These are phyloP conservation scores for Strigamia crassipes DNA, from an alignment of 2,888 invertebrate genomes.

Conservation along the genomic window DNA sequence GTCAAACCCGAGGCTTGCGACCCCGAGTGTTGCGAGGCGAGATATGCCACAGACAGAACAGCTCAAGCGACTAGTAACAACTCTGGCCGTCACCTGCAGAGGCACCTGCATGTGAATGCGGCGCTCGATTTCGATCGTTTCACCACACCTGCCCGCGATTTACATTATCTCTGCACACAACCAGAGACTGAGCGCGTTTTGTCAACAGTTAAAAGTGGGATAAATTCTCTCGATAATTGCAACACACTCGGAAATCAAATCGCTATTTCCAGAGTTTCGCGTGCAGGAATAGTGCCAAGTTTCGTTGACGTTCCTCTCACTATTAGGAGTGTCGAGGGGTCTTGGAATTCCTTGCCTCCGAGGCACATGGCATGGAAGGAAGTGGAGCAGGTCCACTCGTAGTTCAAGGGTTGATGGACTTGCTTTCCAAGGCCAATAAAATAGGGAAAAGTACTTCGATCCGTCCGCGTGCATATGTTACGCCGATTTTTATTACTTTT, in stretches of 20 bases:
- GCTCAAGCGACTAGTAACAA: constrained; percentile 29
- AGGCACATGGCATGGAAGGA: constrained; percentile 27
- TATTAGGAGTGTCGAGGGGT: constrained; percentile 10
- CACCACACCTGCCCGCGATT: constrained; percentile 14
- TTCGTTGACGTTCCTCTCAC: not conserved
- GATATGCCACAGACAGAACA: not conserved
- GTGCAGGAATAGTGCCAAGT: not conserved
- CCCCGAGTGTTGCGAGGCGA: constrained; percentile 8
- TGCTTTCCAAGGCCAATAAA: constrained; percentile 10
- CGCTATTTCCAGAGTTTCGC: not conserved
- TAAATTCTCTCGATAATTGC: constrained; percentile 2
- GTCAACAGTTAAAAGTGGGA: not conserved
- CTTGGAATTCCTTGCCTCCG: constrained; percentile 22
- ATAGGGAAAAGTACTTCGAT: constrained; percentile 20
- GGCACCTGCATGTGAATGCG: constrained; percentile 37
- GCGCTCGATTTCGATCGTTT: constrained; percentile 40
- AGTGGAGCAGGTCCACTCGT: constrained; percentile 36
- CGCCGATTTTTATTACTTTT: constrained; percentile 14
- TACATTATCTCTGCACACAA: not conserved
- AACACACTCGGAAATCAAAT: not conserved
- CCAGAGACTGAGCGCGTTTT: not conserved
- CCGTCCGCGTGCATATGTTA: constrained; percentile 7
- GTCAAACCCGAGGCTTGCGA: constrained; percentile 27
- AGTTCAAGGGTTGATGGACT: not conserved
- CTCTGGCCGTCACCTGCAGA: constrained; percentile 42